Evolutionary conservation across 2,888 invertebrate genomes (phyloP).

Genomic region (Leptopterna dolabrata): DNA sequence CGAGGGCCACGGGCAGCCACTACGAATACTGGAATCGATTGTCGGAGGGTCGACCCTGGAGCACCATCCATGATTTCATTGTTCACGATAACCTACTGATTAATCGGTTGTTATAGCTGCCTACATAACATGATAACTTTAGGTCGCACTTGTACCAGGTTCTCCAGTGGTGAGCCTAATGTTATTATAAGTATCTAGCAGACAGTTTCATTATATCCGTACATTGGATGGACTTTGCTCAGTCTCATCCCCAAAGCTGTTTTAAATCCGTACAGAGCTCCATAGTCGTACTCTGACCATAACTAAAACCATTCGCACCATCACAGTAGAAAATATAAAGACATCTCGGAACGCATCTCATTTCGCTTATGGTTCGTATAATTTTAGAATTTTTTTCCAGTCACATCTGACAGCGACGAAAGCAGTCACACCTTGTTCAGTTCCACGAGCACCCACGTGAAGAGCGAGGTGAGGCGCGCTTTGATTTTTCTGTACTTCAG

Average conservation of each 20-base stretch:
- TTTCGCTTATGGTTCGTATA: neutral
- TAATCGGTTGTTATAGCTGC: no score
- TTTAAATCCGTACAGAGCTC: neutral
- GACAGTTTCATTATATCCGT: no score
- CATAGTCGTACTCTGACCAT: neutral
- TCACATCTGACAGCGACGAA: neutral
- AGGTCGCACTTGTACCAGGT: no score
- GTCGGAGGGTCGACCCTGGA: no score
- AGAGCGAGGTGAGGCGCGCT: constrained; percentile 77
- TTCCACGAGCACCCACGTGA: constrained; percentile 85
- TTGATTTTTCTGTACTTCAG: constrained; percentile 81
- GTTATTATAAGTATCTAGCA: no score
- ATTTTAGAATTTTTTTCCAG: neutral
- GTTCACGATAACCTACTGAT: no score
- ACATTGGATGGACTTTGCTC: no score
- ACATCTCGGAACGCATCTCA: neutral
- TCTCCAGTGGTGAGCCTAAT: no score
- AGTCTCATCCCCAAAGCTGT: no score
- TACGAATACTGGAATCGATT: neutral
- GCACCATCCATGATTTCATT: no score
- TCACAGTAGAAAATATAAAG: neutral
- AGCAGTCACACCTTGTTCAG: constrained; percentile 66
- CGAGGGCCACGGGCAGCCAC: no score
- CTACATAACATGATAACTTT: no score
- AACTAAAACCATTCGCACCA: neutral